Conservation (phyloP, 2,888 invertebrate species). For the Phrixothrix hirtus region DNA sequence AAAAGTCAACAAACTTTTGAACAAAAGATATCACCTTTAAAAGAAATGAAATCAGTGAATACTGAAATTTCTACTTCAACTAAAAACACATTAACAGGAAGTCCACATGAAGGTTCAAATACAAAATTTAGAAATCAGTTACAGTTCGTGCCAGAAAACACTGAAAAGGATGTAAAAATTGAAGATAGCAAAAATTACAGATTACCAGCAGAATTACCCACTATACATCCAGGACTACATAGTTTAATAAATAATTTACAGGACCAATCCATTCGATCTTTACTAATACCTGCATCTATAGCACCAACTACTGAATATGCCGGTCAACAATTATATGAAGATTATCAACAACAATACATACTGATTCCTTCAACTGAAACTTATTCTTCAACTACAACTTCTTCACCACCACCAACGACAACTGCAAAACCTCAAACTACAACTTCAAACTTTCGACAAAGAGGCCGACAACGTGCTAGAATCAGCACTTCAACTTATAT, state of each 20-base stretch:
- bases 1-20: slow-evolving; percentile 8
- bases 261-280: slow-evolving; percentile 55
- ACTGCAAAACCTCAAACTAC: slow-evolving; percentile 6
- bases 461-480: slow-evolving; percentile 38
- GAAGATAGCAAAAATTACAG: slow-evolving; percentile 48
- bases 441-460: slow-evolving; percentile 25
- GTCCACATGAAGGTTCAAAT: too few species aligned
- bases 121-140: too few species aligned
- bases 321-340: slow-evolving; percentile 44
- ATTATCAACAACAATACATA: slow-evolving; percentile 44
- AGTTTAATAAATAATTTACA: slow-evolving; percentile 65
- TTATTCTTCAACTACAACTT: neutral
- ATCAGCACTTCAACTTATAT: slow-evolving; percentile 50
- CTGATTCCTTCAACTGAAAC: neutral
- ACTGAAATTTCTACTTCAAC: too few species aligned
- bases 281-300: slow-evolving; percentile 48
- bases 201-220: slow-evolving; percentile 61
- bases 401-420: neutral
- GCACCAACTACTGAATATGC: slow-evolving; percentile 41
- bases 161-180: neutral
- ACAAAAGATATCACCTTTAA: too few species aligned
- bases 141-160: neutral
- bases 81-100: too few species aligned
- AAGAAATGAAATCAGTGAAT: too few species aligned
- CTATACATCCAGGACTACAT: slow-evolving; percentile 63